These are phyloP conservation scores for Volucella inflata DNA, from an alignment of 2,888 invertebrate species.

Conservation along the genomic window DNA sequence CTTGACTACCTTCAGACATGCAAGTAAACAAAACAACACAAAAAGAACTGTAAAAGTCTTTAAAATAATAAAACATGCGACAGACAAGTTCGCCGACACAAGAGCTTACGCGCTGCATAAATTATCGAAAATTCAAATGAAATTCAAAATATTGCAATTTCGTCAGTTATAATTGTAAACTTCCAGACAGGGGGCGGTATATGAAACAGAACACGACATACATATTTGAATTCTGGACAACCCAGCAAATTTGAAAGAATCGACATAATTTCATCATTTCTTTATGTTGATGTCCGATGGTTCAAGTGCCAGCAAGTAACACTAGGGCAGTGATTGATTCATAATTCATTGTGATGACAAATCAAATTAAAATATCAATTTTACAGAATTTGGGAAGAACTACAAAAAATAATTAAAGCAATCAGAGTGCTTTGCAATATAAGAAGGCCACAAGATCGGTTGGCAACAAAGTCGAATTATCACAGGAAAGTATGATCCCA, in stretches of 20 bases:
- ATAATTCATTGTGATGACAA: not conserved
- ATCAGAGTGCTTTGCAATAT: too few species aligned
- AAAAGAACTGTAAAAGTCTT: not conserved
- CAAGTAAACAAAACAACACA: conserved; percentile 1
- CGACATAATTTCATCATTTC: conserved; percentile 34
- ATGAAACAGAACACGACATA: not conserved
- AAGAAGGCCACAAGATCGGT: too few species aligned
- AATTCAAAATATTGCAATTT: conserved; percentile 10
- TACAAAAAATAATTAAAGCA: too few species aligned
- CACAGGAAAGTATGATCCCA: too few species aligned
- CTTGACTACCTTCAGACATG: conserved; percentile 40
- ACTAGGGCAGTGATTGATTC: too few species aligned
- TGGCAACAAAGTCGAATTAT: too few species aligned
- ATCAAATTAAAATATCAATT: not conserved
- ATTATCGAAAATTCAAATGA: conserved; percentile 11
- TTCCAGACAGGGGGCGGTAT: not conserved
- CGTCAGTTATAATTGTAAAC: not conserved
- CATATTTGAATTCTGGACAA: not conserved
- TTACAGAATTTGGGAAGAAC: too few species aligned
- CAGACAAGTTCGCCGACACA: conserved; percentile 31
- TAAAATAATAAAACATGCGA: conserved; percentile 39
- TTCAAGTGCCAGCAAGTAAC: too few species aligned
- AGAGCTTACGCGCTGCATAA: conserved; percentile 35
- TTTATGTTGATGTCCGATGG: too few species aligned
- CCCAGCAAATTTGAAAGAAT: conserved; percentile 8